A percentile compares a stretch with the other conserved stretches of the same genome.
phyloP scores from a whole-genome alignment of 2,797 vertebrate genomes.

The Sciurus vulgaris region DNA sequence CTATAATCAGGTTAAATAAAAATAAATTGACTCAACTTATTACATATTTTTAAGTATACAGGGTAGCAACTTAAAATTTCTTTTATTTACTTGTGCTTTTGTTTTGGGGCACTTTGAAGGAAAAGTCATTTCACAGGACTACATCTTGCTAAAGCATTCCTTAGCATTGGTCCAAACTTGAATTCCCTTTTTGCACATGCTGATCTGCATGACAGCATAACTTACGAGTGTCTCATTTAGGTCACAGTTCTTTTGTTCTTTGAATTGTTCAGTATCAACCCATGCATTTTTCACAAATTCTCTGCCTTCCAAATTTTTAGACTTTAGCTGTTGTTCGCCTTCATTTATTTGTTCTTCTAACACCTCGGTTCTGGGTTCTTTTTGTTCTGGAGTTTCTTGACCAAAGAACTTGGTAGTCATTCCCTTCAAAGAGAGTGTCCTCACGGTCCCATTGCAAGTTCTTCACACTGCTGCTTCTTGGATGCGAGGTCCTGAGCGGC shows the following conservation, averaged over 20 bases:
- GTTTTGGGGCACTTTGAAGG: conserved; percentile 86
- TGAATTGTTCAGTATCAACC: conserved; percentile 95
- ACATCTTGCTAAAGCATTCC: conserved; percentile 99
- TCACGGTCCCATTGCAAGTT: conserved; percentile 96
- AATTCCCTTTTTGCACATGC: conserved; percentile 99
- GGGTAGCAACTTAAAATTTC: conserved; percentile 83
- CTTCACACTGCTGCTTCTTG: conserved; percentile 98
- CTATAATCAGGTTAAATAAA: conserved; percentile 83
- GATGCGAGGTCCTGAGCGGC: conserved; percentile 94
- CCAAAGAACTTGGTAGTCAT: conserved; percentile 98
- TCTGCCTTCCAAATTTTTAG: conserved; percentile 94
- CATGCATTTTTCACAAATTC: conserved; percentile 95
- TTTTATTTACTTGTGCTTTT: conserved; percentile 88
- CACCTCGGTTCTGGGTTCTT: conserved; percentile 93
- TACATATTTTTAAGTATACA: conserved; percentile 82
- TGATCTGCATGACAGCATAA: conserved; percentile 97
- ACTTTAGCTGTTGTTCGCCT: conserved; percentile 93
- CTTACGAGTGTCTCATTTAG: conserved; percentile 95
- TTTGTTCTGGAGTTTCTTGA: conserved; percentile 96
- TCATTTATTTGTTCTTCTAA: conserved; percentile 96
- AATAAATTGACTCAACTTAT: conserved; percentile 80
- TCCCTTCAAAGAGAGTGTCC: conserved; percentile 96
- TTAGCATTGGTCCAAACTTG: conserved; percentile 99
- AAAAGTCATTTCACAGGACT: conserved; percentile 85
- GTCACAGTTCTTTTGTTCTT: conserved; percentile 96